Conservation (phyloP, 2,888 invertebrate genomes). For the Chrysodeixis includens region DNA sequence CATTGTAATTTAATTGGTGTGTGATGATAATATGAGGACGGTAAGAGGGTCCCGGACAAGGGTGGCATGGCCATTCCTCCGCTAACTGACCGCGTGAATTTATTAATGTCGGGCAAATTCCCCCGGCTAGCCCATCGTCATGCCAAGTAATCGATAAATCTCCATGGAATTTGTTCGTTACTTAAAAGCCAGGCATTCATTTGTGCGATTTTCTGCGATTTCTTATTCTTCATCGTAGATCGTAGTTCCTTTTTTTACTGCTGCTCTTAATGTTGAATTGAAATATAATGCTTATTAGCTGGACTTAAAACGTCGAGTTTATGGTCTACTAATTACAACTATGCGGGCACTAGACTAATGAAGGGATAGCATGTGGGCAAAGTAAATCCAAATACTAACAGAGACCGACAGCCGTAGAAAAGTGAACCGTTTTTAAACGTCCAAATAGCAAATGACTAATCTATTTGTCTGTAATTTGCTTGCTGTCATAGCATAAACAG, state of each 20-base stretch:
- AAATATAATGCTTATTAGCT: neutral
- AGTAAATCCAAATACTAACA: neutral
- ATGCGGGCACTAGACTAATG: neutral
- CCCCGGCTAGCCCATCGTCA: neutral
- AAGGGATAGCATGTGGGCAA: neutral
- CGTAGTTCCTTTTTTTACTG: neutral
- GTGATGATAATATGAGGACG: neutral
- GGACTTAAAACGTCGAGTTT: neutral
- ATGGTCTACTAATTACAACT: neutral
- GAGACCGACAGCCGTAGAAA: neutral
- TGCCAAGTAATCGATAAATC: neutral
- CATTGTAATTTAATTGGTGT: slow-evolving; percentile 4
- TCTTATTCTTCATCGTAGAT: too few species aligned
- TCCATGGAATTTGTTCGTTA: slow-evolving; percentile 6
- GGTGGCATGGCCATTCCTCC: neutral
- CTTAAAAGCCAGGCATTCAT: neutral
- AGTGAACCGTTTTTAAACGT: neutral
- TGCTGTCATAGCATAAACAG: slow-evolving; percentile 33
- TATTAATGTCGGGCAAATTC: slow-evolving; percentile 5
- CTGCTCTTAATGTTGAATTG: neutral
- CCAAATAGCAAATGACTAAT: slow-evolving; percentile 5
- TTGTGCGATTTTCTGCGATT: too few species aligned
- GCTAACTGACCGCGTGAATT: slow-evolving; percentile 14
- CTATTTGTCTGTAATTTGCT: slow-evolving; percentile 27
- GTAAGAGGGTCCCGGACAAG: neutral